phyloP scores from a whole-genome alignment of 2,888 invertebrate species.

The Druceiella hillmani region DNA sequence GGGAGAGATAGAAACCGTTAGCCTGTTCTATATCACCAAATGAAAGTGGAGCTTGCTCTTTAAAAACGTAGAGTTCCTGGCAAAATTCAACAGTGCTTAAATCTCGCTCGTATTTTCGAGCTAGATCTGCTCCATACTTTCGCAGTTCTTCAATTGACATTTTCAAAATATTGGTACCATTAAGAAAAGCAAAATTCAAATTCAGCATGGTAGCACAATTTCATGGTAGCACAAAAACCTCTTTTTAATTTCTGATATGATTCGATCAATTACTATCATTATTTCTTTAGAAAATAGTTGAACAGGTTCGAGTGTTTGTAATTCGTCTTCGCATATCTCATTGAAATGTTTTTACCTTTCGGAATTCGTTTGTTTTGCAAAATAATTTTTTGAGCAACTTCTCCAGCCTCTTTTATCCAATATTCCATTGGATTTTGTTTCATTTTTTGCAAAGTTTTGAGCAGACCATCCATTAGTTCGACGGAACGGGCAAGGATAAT shows the following conservation, averaged over 20 bases:
- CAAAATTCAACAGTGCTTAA: conserved; percentile 24
- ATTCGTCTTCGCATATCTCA: conserved; percentile 23
- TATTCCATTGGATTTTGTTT: conserved; percentile 21
- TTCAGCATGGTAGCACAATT: conserved; percentile 15
- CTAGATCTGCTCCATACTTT: conserved; percentile 16
- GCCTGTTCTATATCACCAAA: conserved; percentile 19
- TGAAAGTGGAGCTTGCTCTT: conserved; percentile 23
- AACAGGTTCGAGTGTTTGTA: conserved; percentile 18
- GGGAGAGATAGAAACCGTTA: conserved; percentile 12
- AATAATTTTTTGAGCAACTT: conserved; percentile 18
- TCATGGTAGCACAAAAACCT: too few relatives aligned
- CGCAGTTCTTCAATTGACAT: conserved; percentile 24
- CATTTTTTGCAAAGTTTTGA: conserved; percentile 21
- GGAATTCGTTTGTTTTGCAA: conserved; percentile 16
- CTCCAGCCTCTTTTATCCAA: conserved; percentile 21
- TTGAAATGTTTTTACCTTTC: conserved; percentile 21
- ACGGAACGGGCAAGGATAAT: conserved; percentile 9
- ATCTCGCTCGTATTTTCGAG: conserved; percentile 24
- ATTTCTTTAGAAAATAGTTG: conserved; percentile 13
- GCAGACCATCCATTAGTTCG: conserved; percentile 11
- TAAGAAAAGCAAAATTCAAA: conserved; percentile 23
- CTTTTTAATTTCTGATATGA: too few relatives aligned
- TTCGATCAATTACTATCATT: conserved; percentile 6
- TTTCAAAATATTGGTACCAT: conserved; percentile 22
- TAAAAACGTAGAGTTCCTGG: conserved; percentile 23